These are phyloP conservation scores for Pentalonia nigronervosa DNA, from an alignment of 1,140 invertebrate species.

Conservation along the genomic window DNA sequence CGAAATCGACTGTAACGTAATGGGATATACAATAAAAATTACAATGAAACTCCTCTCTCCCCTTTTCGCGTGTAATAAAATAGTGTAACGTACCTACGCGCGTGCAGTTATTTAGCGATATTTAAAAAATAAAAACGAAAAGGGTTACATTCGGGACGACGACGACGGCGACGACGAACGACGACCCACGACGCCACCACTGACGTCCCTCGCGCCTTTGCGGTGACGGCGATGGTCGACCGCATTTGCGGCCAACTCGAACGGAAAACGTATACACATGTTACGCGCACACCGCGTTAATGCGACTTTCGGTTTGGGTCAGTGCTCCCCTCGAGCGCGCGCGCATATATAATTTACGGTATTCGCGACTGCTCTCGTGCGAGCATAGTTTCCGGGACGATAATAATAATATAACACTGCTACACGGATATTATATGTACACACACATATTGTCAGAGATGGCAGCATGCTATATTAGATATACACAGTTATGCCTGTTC, in stretches of 20 bases:
- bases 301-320: conserved; percentile 30
- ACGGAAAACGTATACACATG: conserved; percentile 30
- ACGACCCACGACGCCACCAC: neutral
- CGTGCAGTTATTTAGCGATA: neutral
- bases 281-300: neutral
- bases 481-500: too few relatives aligned
- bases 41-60: too few relatives aligned
- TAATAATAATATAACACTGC: neutral
- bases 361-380: neutral
- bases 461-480: neutral
- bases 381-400: neutral
- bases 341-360: neutral
- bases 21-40: too few relatives aligned
- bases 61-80: too few relatives aligned
- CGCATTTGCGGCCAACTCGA: conserved; percentile 23
- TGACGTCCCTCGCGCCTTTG: neutral
- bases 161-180: neutral
- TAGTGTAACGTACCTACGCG: too few relatives aligned
- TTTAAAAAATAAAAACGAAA: neutral
- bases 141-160: neutral
- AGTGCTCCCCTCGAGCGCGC: neutral
- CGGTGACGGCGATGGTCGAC: conserved; percentile 2
- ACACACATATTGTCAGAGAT: neutral
- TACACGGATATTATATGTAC: neutral
- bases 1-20: neutral